Percentiles rank a stretch among this genome's conserved stretches.
Conservation (phyloP, 2,113 vertebrate genomes). For the Channa argus region DNA sequence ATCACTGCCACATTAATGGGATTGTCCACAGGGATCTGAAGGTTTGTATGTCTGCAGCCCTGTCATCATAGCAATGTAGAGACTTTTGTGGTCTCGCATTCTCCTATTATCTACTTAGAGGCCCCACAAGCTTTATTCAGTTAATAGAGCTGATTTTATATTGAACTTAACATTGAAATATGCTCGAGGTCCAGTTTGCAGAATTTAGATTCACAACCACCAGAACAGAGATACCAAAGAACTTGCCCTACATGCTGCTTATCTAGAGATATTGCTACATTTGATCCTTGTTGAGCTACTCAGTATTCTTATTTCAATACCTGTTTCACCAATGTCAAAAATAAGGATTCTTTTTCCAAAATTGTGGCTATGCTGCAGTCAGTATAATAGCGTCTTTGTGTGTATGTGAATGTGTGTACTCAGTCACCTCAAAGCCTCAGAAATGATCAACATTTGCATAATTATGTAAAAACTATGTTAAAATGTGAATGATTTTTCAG, state of each 20-base stretch:
- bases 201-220: not conserved
- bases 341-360: conserved; percentile 7
- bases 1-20: conserved; percentile 86
- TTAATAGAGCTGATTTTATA: conserved; percentile 11
- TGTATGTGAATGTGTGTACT: conserved; percentile 27
- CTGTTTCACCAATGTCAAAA: conserved; percentile 14
- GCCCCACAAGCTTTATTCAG: not conserved
- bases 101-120: not conserved
- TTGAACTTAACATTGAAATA: too few species aligned
- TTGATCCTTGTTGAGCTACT: conserved; percentile 11
- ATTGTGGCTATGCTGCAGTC: not conserved
- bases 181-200: too few species aligned
- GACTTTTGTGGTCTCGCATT: not conserved
- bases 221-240: not conserved
- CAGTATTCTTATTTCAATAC: conserved; percentile 11
- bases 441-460: conserved; percentile 48
- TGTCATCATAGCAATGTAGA: not conserved
- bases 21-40: conserved; percentile 87
- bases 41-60: conserved; percentile 76
- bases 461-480: conserved; percentile 56
- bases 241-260: not conserved
- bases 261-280: not conserved
- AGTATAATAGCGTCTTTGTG: not conserved
- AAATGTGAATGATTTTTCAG: conserved; percentile 40
- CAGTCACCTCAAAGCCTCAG: conserved; percentile 30